phyloP scores from a whole-genome alignment of 2,797 vertebrate genomes.

The Sus cebifrons region DNA sequence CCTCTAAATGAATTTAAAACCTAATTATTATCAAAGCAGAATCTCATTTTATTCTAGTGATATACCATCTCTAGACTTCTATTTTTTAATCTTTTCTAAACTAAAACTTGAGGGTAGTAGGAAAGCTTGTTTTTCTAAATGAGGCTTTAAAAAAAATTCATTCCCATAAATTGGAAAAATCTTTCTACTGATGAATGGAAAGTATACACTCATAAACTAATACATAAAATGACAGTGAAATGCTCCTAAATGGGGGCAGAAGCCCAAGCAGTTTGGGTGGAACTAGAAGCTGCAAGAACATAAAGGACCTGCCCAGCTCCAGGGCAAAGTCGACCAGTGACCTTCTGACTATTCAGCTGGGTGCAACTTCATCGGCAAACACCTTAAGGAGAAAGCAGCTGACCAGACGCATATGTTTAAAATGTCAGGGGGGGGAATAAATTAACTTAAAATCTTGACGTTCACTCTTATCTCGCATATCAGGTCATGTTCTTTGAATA shows the following conservation, averaged over 20 bases:
- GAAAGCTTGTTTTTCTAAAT: conserved; percentile 51
- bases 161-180: conserved; percentile 58
- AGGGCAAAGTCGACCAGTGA: conserved; percentile 27
- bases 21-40: conserved; percentile 6
- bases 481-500: conserved; percentile 69
- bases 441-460: conserved; percentile 70
- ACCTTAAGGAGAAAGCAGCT: conserved; percentile 66
- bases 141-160: neutral
- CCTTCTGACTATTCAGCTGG: conserved; percentile 49
- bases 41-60: conserved; percentile 54
- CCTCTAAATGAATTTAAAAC: neutral
- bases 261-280: neutral
- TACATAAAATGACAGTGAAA: conserved; percentile 38
- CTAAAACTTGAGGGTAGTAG: conserved; percentile 43
- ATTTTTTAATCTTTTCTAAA: conserved; percentile 64
- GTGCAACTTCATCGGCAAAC: conserved; percentile 52
- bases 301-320: conserved; percentile 4
- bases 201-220: neutral
- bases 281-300: conserved; percentile 39
- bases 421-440: conserved; percentile 50
- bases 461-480: conserved; percentile 66
- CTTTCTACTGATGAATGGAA: neutral
- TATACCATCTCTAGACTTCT: conserved; percentile 14
- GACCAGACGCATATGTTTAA: conserved; percentile 56
- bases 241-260: neutral